Conservation (phyloP, 2,113 vertebrate genomes). For the Leptobrachium ailaonicum region DNA sequence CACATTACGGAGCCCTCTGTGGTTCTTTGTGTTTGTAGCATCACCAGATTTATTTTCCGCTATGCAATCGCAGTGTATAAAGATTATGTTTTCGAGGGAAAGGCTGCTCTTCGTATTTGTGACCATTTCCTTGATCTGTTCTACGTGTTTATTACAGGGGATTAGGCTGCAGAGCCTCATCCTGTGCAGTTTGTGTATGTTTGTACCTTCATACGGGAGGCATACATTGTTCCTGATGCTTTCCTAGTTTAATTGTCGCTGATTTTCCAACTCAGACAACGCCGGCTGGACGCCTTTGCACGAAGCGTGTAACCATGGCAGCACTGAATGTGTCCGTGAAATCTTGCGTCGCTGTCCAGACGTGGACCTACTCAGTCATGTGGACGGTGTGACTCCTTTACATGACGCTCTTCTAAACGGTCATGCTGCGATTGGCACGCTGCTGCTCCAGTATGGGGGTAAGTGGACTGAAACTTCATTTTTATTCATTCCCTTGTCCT, state of each 20-base stretch:
- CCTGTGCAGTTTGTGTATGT: background rate
- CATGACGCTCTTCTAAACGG: conserved; percentile 86
- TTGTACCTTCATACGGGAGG: conserved; percentile 21
- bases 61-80: too few relatives aligned
- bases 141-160: too few relatives aligned
- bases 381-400: conserved; percentile 90
- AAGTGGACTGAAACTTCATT: conserved; percentile 64
- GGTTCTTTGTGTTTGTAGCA: too few relatives aligned
- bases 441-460: conserved; percentile 87
- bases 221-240: conserved; percentile 49
- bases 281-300: conserved; percentile 96
- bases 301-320: conserved; percentile 96
- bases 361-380: conserved; percentile 83
- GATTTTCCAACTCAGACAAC: conserved; percentile 84
- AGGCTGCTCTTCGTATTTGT: too few relatives aligned
- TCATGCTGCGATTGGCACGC: conserved; percentile 85
- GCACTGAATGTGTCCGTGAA: conserved; percentile 84
- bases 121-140: too few relatives aligned
- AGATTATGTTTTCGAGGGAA: too few relatives aligned
- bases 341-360: conserved; percentile 83
- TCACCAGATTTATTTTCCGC: too few relatives aligned
- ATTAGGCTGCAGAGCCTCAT: too few relatives aligned
- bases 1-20: too few relatives aligned
- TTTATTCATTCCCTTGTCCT: too few relatives aligned
- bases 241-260: conserved; percentile 67